Conservation (phyloP, 2,113 vertebrate species). For the Oryzias javanicus region DNA sequence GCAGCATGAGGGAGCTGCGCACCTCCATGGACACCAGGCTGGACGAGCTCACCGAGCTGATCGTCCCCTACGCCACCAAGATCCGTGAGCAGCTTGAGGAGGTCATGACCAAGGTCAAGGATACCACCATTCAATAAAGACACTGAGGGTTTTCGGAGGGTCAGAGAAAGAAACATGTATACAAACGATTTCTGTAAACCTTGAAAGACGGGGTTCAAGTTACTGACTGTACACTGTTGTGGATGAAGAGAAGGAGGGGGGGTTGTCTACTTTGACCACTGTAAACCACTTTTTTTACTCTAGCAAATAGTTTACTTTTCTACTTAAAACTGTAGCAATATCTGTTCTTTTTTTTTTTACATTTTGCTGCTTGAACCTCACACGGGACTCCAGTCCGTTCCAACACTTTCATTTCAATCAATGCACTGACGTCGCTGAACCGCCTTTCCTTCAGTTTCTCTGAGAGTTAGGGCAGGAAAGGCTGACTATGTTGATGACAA, state of each 20-base stretch:
- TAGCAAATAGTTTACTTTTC: slow-evolving; percentile 46
- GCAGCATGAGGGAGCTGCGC: slow-evolving; percentile 70
- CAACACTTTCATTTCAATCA: slow-evolving; percentile 55
- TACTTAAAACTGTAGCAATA: slow-evolving; percentile 20
- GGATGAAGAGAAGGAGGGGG: slow-evolving; percentile 7
- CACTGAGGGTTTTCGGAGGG: slow-evolving; percentile 15
- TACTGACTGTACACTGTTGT: slow-evolving; percentile 53
- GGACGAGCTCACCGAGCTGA: slow-evolving; percentile 64
- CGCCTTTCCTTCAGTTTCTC: too few relatives aligned
- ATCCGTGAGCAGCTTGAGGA: slow-evolving; percentile 72
- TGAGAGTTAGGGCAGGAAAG: background rate
- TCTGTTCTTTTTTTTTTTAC: slow-evolving; percentile 2
- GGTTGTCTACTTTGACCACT: slow-evolving; percentile 24
- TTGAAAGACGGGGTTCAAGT: slow-evolving; percentile 29
- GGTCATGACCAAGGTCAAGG: slow-evolving; percentile 72
- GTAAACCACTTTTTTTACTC: slow-evolving; percentile 24
- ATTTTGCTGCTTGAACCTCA: slow-evolving; percentile 24
- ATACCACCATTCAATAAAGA: slow-evolving; percentile 41
- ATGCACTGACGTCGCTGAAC: slow-evolving; percentile 43
- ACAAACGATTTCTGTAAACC: slow-evolving; percentile 35
- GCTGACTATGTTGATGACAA: slow-evolving; percentile 14
- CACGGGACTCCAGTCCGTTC: background rate
- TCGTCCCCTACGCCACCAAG: slow-evolving; percentile 67
- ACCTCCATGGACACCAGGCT: slow-evolving; percentile 68
- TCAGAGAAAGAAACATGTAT: slow-evolving; percentile 3